phyloP scores from a whole-genome alignment of 2,888 invertebrate species.

The Uropetala carovei region DNA sequence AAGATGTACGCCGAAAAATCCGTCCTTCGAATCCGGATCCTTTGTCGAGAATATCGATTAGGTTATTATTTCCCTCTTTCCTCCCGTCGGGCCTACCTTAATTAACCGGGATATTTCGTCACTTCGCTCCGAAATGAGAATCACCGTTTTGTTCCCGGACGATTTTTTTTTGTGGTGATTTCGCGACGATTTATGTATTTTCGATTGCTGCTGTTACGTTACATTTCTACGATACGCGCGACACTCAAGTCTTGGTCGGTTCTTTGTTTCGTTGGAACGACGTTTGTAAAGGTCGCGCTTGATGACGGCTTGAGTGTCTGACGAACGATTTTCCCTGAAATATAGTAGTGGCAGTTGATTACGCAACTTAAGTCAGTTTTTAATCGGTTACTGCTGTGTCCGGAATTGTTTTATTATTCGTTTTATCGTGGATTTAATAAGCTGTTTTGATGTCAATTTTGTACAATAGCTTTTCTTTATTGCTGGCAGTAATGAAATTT shows the following conservation, averaged over 20 bases:
- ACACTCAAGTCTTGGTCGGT: background rate
- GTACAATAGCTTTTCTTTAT: no score
- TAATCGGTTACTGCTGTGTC: background rate
- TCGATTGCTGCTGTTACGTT: background rate
- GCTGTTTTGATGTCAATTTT: background rate
- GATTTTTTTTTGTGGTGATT: background rate
- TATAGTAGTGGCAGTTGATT: background rate
- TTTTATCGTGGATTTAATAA: background rate
- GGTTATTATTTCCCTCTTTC: conserved; percentile 25
- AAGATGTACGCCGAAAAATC: conserved; percentile 21
- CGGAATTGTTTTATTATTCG: background rate
- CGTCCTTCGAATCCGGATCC: conserved; percentile 4
- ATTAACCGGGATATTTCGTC: conserved; percentile 17
- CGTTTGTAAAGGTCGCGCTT: background rate
- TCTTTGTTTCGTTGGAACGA: background rate
- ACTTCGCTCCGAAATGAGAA: background rate
- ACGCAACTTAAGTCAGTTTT: background rate
- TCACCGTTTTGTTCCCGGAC: background rate
- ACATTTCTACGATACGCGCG: background rate
- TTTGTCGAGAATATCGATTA: conserved; percentile 21
- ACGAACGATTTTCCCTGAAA: background rate
- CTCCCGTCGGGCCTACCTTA: background rate
- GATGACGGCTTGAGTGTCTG: background rate
- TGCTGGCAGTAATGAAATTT: no score
- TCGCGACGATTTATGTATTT: background rate